These are phyloP conservation scores for Caracal caracal DNA, from an alignment of 2,113 vertebrate species.

Conservation along the genomic window DNA sequence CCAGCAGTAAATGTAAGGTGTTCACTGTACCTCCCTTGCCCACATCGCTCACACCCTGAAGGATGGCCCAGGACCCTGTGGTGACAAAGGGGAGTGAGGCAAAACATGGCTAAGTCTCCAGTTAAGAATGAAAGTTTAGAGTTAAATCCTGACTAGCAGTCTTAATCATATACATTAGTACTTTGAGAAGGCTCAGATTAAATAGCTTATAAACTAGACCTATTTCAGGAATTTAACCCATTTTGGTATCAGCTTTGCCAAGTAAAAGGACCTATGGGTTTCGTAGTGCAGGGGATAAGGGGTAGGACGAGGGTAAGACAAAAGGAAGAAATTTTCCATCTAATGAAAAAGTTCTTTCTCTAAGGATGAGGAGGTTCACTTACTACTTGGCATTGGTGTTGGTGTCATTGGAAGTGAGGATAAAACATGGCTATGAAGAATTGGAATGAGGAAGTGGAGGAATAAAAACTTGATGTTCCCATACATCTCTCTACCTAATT, in stretches of 20 bases:
- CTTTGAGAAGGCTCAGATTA: constrained; percentile 43
- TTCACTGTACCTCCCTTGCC: not conserved
- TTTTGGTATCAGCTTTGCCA: constrained; percentile 60
- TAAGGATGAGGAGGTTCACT: not conserved
- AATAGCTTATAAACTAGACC: constrained; percentile 81
- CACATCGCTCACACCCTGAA: not conserved
- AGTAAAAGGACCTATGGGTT: not conserved
- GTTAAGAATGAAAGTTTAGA: constrained; percentile 70
- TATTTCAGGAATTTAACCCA: constrained; percentile 74
- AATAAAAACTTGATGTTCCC: not conserved
- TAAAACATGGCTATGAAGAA: not conserved
- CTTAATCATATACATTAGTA: constrained; percentile 71
- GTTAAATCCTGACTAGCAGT: constrained; percentile 66
- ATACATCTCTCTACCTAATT: not conserved
- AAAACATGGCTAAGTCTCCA: constrained; percentile 22
- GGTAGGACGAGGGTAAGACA: not conserved
- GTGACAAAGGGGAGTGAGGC: not conserved
- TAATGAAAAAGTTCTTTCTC: not conserved
- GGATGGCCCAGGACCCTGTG: not conserved
- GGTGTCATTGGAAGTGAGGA: not conserved
- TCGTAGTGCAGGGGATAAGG: not conserved
- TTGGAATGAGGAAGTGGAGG: not conserved
- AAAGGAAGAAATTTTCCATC: not conserved
- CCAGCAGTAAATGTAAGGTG: not conserved
- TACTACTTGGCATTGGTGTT: not conserved